Evolutionary conservation across 2,113 vertebrate species (phyloP), one percentile per base, ranked within the genome.

Genomic region (Irena cyanogastra): DNA sequence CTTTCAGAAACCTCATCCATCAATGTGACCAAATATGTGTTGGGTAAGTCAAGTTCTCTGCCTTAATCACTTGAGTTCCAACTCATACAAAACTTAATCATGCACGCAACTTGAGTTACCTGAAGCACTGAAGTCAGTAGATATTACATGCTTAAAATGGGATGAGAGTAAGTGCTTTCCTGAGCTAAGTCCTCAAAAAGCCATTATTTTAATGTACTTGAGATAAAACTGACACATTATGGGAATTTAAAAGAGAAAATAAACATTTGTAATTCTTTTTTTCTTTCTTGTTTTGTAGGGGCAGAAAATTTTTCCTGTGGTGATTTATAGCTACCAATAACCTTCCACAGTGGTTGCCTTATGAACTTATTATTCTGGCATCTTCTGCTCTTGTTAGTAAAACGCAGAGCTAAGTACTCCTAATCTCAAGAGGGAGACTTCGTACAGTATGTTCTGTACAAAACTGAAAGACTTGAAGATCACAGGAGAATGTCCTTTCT

Each of bases 381-480:
- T 86, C 83, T 83, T 91, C 81, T 93, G 70, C 82, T 64, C 47
- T 81, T 94, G 69, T 77, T 92, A 64, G 76, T 94, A 95, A 94
- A 94, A 91, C 69, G 93, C 30, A 85, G 75, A 96, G 35, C 77
- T 70, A 77, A 91, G 26, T 85, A 88, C 35, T 89, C 35, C 61
- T 75, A 86, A 30, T 78, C 91, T 94, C 78, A 74, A 65, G 71
- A 91, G 41, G 82, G 27, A 77, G 39, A 65, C 30, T 89, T 45
- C 0, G 2, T 74, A 18, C 98, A 98, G 69, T 84, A 99, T 99
- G 99, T 99, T 99, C 97, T 99, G 99, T 96, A 98, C 99, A 53
- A 99, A 99, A 98, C 97, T 99, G 92, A 99, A 99, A 96, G 99
- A 99, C 47, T 98, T 99, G 94, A 99, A 99, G 95, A 98, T 99